Conservation (phyloP, 1,140 invertebrate species). For the Dendrolimus punctatus region DNA sequence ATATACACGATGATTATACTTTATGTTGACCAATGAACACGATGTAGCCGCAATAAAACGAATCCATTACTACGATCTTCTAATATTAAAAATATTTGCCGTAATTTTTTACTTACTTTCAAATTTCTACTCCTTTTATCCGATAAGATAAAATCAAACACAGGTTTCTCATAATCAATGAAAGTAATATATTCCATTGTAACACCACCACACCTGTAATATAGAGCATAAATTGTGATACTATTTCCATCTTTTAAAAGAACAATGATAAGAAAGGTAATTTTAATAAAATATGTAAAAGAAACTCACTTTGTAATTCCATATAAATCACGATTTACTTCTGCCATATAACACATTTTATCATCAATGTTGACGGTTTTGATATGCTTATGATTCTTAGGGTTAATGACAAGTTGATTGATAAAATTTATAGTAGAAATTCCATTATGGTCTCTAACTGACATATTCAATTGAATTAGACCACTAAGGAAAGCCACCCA, state of each 20-base stretch:
- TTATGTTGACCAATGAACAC: no score
- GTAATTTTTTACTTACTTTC: neutral
- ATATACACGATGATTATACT: no score
- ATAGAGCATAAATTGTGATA: no score
- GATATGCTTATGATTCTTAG: constrained; percentile 4
- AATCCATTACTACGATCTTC: no score
- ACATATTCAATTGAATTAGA: constrained; percentile 18
- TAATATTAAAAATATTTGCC: no score
- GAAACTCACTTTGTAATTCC: constrained; percentile 7
- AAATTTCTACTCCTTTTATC: neutral
- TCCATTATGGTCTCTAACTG: constrained; percentile 14
- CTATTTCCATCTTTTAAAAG: no score
- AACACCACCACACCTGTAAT: no score
- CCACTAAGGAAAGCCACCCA: constrained; percentile 23
- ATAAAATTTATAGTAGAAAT: constrained; percentile 21
- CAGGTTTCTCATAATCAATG: no score
- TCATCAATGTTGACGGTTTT: constrained; percentile 5
- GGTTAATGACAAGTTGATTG: constrained; percentile 14
- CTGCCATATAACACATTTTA: constrained; percentile 2
- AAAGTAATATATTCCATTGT: no score
- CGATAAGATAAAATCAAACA: neutral
- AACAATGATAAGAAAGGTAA: no score
- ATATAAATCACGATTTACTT: neutral
- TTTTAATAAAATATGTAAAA: neutral
- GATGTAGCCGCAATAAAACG: no score